These are phyloP conservation scores for Linyphia triangularis DNA, from an alignment of 2,888 invertebrate species.

Conservation along the genomic window DNA sequence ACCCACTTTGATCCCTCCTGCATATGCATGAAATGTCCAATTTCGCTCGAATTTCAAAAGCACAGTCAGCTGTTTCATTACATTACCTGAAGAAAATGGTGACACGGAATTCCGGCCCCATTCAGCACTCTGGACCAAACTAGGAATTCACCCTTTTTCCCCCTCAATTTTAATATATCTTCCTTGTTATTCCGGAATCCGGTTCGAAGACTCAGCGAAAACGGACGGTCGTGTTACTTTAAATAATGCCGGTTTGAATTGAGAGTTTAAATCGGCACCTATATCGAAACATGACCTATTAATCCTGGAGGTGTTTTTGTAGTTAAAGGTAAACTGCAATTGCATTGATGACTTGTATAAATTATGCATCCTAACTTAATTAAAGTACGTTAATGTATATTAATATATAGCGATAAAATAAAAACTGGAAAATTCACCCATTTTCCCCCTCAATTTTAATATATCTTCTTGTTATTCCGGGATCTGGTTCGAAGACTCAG, in stretches of 20 bases:
- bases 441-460: neutral
- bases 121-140: constrained; percentile 9
- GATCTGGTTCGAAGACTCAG: neutral
- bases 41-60: constrained; percentile 46
- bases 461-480: constrained; percentile 21
- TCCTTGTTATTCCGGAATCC: constrained; percentile 19
- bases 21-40: constrained; percentile 62
- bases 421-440: too few relatives aligned
- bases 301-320: too few relatives aligned
- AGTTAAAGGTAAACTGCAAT: too few relatives aligned
- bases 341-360: too few relatives aligned
- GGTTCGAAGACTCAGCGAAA: neutral
- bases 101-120: constrained; percentile 9
- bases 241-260: too few relatives aligned
- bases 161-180: neutral
- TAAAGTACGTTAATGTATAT: too few relatives aligned
- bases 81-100: constrained; percentile 51
- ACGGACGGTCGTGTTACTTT: neutral
- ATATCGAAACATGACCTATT: too few relatives aligned
- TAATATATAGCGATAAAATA: too few relatives aligned
- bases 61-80: constrained; percentile 60
- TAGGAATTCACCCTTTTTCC: neutral
- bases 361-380: too few relatives aligned
- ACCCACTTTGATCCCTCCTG: constrained; percentile 56
- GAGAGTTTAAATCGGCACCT: too few relatives aligned